Percentiles rank a stretch among this genome's conserved stretches.
Evolutionary conservation across 2,888 invertebrate species (phyloP).

Genomic region (Odontocerum albicorne): DNA sequence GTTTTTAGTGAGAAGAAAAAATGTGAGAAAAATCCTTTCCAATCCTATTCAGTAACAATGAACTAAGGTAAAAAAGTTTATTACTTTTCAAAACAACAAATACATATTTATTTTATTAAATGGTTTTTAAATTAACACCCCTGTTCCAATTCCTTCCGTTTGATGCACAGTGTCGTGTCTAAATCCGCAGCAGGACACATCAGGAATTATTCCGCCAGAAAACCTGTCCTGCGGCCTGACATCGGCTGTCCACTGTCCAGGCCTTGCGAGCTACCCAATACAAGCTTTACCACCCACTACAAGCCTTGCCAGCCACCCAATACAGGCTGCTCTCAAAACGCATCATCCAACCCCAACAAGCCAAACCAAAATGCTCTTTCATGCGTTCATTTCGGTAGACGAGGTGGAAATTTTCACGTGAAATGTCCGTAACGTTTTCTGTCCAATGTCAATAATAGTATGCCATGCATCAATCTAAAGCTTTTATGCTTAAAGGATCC

Average conservation of each 20-base stretch:
- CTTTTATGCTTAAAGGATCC: too few species aligned
- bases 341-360: neutral
- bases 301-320: neutral
- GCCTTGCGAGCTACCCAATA: neutral
- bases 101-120: neutral
- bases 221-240: conserved; percentile 29
- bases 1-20: neutral
- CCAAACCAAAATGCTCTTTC: conserved; percentile 4
- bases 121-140: neutral
- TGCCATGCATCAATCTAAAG: too few species aligned
- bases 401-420: conserved; percentile 9
- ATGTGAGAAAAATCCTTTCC: neutral
- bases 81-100: neutral
- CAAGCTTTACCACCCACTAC: neutral
- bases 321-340: neutral
- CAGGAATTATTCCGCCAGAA: conserved; percentile 29
- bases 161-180: neutral
- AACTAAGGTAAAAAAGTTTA: neutral
- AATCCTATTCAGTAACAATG: neutral
- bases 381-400: conserved; percentile 1
- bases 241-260: conserved; percentile 28
- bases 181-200: conserved; percentile 24
- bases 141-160: conserved; percentile 8
- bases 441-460: too few species aligned
- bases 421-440: too few species aligned